Conservation (phyloP, 2,113 vertebrate genomes). For the Lanius ludovicianus region DNA sequence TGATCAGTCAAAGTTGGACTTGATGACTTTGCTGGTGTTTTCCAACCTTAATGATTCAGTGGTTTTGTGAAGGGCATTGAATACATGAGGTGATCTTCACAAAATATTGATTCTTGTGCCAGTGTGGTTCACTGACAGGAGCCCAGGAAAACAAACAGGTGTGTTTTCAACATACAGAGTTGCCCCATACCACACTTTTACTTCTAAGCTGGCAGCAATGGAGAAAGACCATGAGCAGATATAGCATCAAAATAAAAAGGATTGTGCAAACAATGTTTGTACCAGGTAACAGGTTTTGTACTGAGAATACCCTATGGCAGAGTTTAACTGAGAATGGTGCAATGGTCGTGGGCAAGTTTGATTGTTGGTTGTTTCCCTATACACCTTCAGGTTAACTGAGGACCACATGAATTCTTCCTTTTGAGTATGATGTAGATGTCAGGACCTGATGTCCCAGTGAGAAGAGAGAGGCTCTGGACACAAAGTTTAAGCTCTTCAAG, state of each 20-base stretch:
- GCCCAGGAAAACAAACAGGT: fast-evolving
- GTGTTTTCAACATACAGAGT: not conserved
- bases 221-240: not conserved
- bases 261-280: not conserved
- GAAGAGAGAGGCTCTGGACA: not conserved
- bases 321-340: not conserved
- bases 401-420: not conserved
- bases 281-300: not conserved
- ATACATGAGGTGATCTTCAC: not conserved
- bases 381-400: not conserved
- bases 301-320: not conserved
- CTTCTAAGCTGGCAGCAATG: not conserved
- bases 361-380: not conserved
- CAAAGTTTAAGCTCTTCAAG: not conserved
- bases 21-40: not conserved
- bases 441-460: not conserved
- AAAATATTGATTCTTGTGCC: not conserved
- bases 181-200: not conserved
- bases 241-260: not conserved
- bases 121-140: not conserved
- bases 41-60: not conserved
- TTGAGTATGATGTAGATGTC: not conserved
- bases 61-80: not conserved
- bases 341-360: not conserved
- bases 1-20: not conserved